phyloP scores from a whole-genome alignment of 2,888 invertebrate genomes.

The Stomorhina lunata region DNA sequence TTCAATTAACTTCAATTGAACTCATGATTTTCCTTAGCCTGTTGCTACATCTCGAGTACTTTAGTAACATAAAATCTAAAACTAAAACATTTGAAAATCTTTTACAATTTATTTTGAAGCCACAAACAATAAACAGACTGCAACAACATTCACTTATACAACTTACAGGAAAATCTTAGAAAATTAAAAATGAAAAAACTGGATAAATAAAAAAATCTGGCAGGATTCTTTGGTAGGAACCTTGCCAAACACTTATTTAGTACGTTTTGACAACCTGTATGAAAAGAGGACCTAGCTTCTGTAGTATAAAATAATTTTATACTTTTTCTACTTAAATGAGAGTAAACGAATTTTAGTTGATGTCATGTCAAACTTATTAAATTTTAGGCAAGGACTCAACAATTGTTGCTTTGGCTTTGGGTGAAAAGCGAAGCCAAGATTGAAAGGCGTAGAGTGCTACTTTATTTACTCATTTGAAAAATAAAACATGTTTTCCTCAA shows the following conservation, averaged over 20 bases:
- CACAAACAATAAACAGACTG: not conserved
- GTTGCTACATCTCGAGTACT: slow-evolving; percentile 2
- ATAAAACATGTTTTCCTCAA: not conserved
- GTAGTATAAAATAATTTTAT: slow-evolving; percentile 5
- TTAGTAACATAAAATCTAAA: slow-evolving; percentile 17
- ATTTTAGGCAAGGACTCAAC: no score
- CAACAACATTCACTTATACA: no score
- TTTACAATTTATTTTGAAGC: slow-evolving; percentile 2
- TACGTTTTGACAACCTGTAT: no score
- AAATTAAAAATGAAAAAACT: not conserved
- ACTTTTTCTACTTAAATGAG: not conserved
- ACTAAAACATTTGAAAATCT: slow-evolving; percentile 6
- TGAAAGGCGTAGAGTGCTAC: no score
- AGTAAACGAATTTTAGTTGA: not conserved
- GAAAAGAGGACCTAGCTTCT: not conserved
- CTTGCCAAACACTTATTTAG: no score
- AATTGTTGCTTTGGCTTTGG: no score
- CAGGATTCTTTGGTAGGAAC: no score
- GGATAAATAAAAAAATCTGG: not conserved
- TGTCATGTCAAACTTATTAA: not conserved
- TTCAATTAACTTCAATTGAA: slow-evolving; percentile 8
- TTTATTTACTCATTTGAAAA: no score
- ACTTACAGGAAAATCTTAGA: not conserved
- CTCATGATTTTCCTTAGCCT: not conserved
- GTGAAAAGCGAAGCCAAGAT: no score